Evolutionary conservation across 2,797 vertebrate species (phyloP).

Genomic region (Coregonus ussuriensis): DNA sequence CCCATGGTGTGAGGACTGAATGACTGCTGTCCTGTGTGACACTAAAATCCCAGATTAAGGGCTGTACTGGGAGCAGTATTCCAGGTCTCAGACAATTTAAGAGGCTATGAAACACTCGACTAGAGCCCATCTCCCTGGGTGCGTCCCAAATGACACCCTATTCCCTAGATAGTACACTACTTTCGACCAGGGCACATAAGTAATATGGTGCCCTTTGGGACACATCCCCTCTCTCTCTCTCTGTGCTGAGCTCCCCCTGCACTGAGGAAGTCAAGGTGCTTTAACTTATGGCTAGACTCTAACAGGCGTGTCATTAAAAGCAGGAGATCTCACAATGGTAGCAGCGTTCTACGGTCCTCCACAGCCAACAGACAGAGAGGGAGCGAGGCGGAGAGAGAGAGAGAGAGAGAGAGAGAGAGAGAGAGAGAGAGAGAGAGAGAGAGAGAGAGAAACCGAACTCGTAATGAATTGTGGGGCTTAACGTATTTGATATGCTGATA

Average conservation of each 20-base stretch:
- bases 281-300: slow-evolving; percentile 50
- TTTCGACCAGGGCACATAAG: not conserved
- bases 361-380: slow-evolving; percentile 1
- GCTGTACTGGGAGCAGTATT: slow-evolving; percentile 35
- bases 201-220: not conserved
- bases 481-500: slow-evolving; percentile 52
- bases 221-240: slow-evolving; percentile 10
- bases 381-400: not conserved
- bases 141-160: not conserved
- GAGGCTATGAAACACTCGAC: slow-evolving; percentile 64
- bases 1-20: not conserved
- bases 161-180: not conserved
- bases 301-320: slow-evolving; percentile 54
- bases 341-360: slow-evolving; percentile 12
- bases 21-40: slow-evolving; percentile 41
- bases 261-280: slow-evolving; percentile 62
- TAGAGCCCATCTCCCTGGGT: slow-evolving; percentile 44
- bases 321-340: slow-evolving; percentile 52
- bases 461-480: slow-evolving; percentile 51
- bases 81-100: slow-evolving; percentile 57
- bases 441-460: slow-evolving; percentile 27
- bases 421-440: not conserved
- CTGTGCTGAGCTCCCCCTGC: slow-evolving; percentile 28
- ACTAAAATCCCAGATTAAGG: slow-evolving; percentile 39
- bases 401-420: not conserved